Conservation (phyloP, 2,888 invertebrate species). For the Drosophila neutralis region DNA sequence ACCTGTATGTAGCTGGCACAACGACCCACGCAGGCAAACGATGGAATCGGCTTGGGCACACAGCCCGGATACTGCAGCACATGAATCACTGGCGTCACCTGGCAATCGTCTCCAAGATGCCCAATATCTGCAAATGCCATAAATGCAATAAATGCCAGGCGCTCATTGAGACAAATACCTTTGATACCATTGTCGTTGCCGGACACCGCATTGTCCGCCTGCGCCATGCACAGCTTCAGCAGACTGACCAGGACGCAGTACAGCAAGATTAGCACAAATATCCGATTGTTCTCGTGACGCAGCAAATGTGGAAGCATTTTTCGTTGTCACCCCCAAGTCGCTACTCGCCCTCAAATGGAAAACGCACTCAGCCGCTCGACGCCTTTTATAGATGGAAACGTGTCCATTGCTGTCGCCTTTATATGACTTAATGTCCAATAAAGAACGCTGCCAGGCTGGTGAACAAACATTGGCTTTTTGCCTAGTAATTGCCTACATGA, state of each 20-base stretch:
- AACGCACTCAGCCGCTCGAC: constrained; percentile 27
- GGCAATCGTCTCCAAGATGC: constrained; percentile 90
- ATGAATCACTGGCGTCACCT: constrained; percentile 96
- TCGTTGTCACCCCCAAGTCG: constrained; percentile 28
- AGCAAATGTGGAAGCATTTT: constrained; percentile 66
- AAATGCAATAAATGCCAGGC: neutral
- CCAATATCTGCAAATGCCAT: constrained; percentile 72
- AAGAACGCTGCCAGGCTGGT: constrained; percentile 38
- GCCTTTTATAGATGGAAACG: constrained; percentile 55
- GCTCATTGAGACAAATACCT: neutral
- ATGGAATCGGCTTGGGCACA: constrained; percentile 96
- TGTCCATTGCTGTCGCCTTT: constrained; percentile 38
- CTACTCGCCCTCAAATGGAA: constrained; percentile 47
- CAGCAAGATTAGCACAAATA: constrained; percentile 62
- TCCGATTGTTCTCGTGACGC: constrained; percentile 57
- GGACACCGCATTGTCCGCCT: constrained; percentile 63
- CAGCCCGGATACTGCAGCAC: constrained; percentile 96
- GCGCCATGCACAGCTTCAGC: constrained; percentile 60
- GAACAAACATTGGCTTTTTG: constrained; percentile 55
- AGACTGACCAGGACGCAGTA: constrained; percentile 68
- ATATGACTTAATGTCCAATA: constrained; percentile 75
- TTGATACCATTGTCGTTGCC: constrained; percentile 70
- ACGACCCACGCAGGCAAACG: constrained; percentile 95
- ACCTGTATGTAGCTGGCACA: constrained; percentile 97
- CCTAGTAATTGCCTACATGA: constrained; percentile 75